Evolutionary conservation across 2,888 invertebrate genomes (phyloP).

Genomic region (Lampropteryx suffumata): DNA sequence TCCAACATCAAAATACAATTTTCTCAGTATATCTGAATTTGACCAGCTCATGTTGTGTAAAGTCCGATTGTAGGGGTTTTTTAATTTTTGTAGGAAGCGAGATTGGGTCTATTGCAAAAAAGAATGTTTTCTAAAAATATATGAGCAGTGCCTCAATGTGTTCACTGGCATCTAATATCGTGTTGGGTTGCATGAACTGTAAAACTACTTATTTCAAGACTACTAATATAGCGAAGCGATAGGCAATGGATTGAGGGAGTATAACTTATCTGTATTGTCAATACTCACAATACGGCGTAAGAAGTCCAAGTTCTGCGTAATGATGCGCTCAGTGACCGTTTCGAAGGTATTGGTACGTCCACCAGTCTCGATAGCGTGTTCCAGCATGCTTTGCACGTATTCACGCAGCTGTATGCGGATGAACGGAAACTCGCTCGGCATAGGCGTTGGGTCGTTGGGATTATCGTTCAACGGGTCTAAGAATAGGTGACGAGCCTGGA

Average conservation of each 20-base stretch:
- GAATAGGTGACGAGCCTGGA: conserved; percentile 53
- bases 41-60: neutral
- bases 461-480: conserved; percentile 41
- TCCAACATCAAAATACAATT: conserved; percentile 5
- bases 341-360: conserved; percentile 38
- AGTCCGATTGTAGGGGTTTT: neutral
- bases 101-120: no score
- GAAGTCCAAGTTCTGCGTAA: conserved; percentile 44
- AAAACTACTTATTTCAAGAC: neutral
- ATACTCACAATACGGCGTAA: conserved; percentile 49
- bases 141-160: no score
- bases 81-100: no score
- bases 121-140: no score
- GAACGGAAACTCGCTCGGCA: conserved; percentile 50
- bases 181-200: no score
- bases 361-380: conserved; percentile 33
- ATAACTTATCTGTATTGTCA: neutral
- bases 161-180: no score
- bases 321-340: conserved; percentile 43
- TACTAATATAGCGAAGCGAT: neutral
- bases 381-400: conserved; percentile 45
- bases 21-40: conserved; percentile 1
- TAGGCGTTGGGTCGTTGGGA: conserved; percentile 39
- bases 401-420: conserved; percentile 50
- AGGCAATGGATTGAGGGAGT: no score